These are phyloP conservation scores for Stomorhina lunata DNA, from an alignment of 2,888 invertebrate species.

Conservation along the genomic window DNA sequence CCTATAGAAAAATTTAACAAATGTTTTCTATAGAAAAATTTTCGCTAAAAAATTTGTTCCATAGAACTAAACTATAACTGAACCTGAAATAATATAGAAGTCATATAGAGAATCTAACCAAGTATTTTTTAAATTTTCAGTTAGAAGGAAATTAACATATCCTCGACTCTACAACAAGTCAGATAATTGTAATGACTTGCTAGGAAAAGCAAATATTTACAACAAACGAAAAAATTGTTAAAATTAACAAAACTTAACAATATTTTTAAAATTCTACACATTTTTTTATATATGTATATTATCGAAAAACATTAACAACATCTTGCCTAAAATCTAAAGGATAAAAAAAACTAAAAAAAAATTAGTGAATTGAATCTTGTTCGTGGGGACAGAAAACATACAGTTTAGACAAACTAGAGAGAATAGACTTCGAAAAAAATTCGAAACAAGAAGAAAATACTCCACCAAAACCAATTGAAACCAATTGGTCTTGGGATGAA, in stretches of 20 bases:
- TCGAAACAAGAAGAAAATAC: not conserved
- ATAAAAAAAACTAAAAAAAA: constrained; percentile 29
- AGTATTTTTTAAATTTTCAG: no score
- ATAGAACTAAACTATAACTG: no score
- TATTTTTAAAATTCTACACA: constrained; percentile 61
- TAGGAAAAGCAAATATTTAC: constrained; percentile 36
- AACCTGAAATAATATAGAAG: no score
- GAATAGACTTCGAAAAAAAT: constrained; percentile 37
- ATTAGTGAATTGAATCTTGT: constrained; percentile 74
- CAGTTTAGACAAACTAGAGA: constrained; percentile 78
- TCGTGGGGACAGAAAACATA: constrained; percentile 79
- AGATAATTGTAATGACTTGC: constrained; percentile 37
- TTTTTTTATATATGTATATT: constrained; percentile 54
- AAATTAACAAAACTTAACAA: constrained; percentile 62
- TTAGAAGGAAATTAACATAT: constrained; percentile 43
- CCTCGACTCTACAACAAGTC: not conserved
- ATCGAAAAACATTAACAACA: constrained; percentile 42
- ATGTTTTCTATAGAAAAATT: no score
- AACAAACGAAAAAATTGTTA: constrained; percentile 57
- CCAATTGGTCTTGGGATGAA: constrained; percentile 52
- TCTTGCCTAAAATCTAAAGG: constrained; percentile 16
- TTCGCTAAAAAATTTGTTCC: no score
- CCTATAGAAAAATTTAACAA: no score
- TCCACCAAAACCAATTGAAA: constrained; percentile 54
- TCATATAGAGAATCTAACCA: no score